Percentiles rank a stretch among this genome's conserved stretches.
Conservation (phyloP, 2,113 vertebrate genomes). For the Trochalopteron elliotii region DNA sequence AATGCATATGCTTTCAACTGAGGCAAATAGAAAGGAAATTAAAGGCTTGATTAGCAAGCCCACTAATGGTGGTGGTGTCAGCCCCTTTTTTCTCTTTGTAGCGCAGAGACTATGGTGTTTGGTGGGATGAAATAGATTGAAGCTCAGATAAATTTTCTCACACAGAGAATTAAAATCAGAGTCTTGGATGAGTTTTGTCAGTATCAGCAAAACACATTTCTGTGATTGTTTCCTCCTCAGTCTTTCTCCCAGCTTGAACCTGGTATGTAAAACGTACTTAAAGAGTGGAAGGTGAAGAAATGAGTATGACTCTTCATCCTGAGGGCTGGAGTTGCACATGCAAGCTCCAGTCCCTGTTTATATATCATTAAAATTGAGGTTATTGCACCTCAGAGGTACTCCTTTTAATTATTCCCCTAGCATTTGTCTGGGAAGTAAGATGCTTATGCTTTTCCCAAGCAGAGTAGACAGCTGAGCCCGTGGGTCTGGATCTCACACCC, state of each 20-base stretch:
- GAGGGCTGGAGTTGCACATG: background rate
- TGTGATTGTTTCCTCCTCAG: background rate
- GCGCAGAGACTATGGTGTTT: background rate
- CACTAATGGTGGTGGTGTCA: background rate
- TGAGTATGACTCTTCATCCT: background rate
- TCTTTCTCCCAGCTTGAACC: background rate
- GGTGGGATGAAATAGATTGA: background rate
- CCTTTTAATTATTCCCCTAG: background rate
- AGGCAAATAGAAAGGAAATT: constrained; percentile 16
- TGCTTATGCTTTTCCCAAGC: background rate
- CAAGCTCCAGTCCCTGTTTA: background rate
- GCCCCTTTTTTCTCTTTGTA: background rate
- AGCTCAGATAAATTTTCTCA: background rate
- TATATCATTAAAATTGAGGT: background rate
- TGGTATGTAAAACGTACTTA: background rate
- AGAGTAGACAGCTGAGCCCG: background rate
- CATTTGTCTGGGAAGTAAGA: background rate
- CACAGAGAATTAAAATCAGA: constrained; percentile 11
- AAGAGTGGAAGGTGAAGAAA: background rate
- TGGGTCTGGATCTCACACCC: background rate
- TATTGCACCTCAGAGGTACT: background rate
- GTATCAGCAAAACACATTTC: background rate
- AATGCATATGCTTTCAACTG: constrained; percentile 1
- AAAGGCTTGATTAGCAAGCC: constrained; percentile 12
- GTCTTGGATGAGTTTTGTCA: background rate